These are phyloP conservation scores for Dolichoris vasculosae DNA, from an alignment of 1,140 invertebrate species.

Conservation along the genomic window DNA sequence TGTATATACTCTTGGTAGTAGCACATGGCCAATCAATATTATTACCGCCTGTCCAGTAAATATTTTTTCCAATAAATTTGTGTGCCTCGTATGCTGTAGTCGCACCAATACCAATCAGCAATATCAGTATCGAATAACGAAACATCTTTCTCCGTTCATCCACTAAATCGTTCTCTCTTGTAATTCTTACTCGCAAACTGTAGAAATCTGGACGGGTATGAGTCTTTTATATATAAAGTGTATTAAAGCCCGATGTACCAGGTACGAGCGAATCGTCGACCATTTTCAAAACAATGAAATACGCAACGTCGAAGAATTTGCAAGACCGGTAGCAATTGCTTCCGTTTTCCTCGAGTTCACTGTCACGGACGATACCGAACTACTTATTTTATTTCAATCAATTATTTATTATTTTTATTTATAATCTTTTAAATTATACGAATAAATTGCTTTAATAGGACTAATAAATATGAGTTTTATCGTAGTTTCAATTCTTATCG, in stretches of 20 bases:
- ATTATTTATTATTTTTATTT: neutral
- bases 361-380: neutral
- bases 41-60: slow-evolving; percentile 65
- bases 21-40: slow-evolving; percentile 77
- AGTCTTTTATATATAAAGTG: slow-evolving; percentile 33
- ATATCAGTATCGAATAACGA: neutral
- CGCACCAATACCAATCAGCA: neutral
- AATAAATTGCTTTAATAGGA: neutral
- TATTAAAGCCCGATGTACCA: neutral
- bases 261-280: neutral
- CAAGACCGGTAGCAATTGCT: neutral
- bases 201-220: neutral
- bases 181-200: neutral
- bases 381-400: neutral
- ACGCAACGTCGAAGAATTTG: slow-evolving; percentile 3
- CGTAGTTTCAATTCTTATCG: too few species aligned
- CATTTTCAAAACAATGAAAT: slow-evolving; percentile 37
- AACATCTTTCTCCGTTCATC: slow-evolving; percentile 4
- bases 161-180: neutral
- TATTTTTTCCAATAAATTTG: neutral
- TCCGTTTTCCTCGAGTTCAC: slow-evolving; percentile 30
- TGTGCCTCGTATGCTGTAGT: neutral
- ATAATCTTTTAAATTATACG: neutral
- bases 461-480: neutral
- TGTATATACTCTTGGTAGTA: slow-evolving; percentile 77